Evolutionary conservation across 2,888 invertebrate species (phyloP), one percentile per base, ranked within the genome.

Genomic region (Anodontia alba): DNA sequence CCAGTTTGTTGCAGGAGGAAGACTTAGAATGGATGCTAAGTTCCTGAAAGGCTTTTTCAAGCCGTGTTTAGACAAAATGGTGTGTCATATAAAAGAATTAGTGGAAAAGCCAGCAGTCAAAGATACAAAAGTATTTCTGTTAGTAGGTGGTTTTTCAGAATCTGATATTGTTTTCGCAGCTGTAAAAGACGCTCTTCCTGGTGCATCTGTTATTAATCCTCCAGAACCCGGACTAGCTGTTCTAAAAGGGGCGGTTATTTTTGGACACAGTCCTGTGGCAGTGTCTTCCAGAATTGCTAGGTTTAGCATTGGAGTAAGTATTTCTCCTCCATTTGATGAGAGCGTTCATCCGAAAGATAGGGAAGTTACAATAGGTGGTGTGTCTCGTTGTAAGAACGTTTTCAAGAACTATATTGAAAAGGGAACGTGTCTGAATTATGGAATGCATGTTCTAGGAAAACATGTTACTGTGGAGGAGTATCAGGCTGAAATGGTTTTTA

Each of bases 101-200:
- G 43, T 57, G 20, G 12, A 23, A 10, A 42, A 73, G 49, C 78
- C 81, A n/a, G 78, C 69, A 43, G 62, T 81, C 0, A 57, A 46
- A 7, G 49, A 51, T 33, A n/a, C 76, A 3, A 75, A 81, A 49
- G 76, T 72, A 54, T 78, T 81, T 31, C 38, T 81, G 20, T 46
- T 83, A 72, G 80, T 84, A n/a, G 84, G 84, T 33, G 84, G 84
- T 1, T 84, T 82, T 38, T 83, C 83, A 0, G 78, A 83, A 38
- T 83, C 77, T 26, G 66, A 68, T 0, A 29, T 78, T 0, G 33
- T 83, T 10, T 31, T 43, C 23, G 29, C 51, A 2, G 69, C 72
- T 1, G 31, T 83, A 10, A 73, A 74, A 20, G 49, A 36, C 23
- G 73, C 57, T 7, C 78, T 83, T 57, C 71, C 67, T 2, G 51